phyloP scores from a whole-genome alignment of 2,888 invertebrate species.

The Rugalucina vietnamica region DNA sequence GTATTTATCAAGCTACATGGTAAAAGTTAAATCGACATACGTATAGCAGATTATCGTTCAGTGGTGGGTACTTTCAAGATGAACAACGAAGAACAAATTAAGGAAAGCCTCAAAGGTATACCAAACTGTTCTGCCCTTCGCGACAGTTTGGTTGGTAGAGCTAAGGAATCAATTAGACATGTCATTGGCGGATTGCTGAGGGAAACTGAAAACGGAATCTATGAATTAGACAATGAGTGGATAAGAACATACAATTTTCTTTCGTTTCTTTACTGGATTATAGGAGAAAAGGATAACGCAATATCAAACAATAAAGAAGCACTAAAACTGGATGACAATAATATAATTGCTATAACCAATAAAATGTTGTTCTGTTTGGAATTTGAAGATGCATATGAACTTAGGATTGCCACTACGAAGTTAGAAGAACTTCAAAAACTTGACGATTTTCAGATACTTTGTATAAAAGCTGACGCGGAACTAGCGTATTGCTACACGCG shows the following conservation, averaged over 20 bases:
- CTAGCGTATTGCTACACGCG: background rate
- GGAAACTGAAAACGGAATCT: background rate
- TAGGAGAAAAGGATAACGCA: background rate
- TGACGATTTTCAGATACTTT: background rate
- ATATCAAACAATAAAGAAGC: background rate
- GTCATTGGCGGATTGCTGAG: background rate
- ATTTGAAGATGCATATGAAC: background rate
- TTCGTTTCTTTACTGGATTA: background rate
- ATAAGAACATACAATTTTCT: background rate
- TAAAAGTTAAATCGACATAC: too few species aligned
- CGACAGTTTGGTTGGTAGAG: background rate
- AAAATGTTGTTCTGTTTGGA: background rate
- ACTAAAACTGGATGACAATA: background rate
- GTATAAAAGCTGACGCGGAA: background rate
- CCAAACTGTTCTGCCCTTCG: background rate
- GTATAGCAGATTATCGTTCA: background rate
- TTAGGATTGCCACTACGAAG: background rate
- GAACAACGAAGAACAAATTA: background rate
- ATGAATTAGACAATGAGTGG: background rate
- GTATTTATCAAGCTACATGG: too few species aligned
- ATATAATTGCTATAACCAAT: background rate
- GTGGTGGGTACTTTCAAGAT: background rate
- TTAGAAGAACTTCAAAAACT: background rate
- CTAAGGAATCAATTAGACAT: background rate
- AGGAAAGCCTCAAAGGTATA: background rate